phyloP scores from a whole-genome alignment of 2,797 vertebrate species.

The Trachurus trachurus region DNA sequence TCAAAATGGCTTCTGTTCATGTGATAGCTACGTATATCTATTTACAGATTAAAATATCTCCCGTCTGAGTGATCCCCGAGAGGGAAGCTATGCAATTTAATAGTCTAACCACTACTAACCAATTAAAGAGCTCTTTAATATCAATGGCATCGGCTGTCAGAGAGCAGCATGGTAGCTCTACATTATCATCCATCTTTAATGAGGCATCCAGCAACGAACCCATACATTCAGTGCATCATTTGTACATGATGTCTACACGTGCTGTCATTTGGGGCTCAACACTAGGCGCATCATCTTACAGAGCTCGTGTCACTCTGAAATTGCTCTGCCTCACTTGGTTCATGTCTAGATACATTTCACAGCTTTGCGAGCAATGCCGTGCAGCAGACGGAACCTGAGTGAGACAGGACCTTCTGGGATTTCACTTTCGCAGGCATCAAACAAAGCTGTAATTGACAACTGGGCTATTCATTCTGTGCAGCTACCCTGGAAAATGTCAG shows the following conservation, averaged over 20 bases:
- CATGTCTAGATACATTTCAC: constrained; percentile 59
- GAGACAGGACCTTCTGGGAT: constrained; percentile 65
- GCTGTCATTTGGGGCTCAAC: constrained; percentile 65
- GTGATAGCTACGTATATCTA: background rate
- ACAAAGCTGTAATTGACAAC: constrained; percentile 78
- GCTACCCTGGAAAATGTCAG: constrained; percentile 71
- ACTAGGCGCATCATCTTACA: constrained; percentile 63
- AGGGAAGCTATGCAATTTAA: constrained; percentile 41
- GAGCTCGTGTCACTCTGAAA: constrained; percentile 59
- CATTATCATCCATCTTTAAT: constrained; percentile 80
- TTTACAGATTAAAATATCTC: constrained; percentile 24
- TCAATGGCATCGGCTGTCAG: constrained; percentile 53
- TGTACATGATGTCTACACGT: constrained; percentile 73
- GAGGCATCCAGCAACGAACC: constrained; percentile 64
- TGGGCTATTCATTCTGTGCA: constrained; percentile 55
- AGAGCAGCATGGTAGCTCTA: constrained; percentile 49
- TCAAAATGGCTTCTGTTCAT: constrained; percentile 5
- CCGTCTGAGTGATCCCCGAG: constrained; percentile 19
- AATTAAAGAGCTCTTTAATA: constrained; percentile 52
- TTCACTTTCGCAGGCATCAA: constrained; percentile 72
- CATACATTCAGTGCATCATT: constrained; percentile 66
- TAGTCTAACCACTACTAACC: constrained; percentile 45
- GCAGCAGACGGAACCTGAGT: constrained; percentile 57
- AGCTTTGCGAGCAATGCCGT: constrained; percentile 44
- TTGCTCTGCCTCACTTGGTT: constrained; percentile 47